A percentile compares a stretch with the other conserved stretches of the same genome.
phyloP scores from a whole-genome alignment of 2,113 vertebrate genomes.

The Alligator mississippiensis region DNA sequence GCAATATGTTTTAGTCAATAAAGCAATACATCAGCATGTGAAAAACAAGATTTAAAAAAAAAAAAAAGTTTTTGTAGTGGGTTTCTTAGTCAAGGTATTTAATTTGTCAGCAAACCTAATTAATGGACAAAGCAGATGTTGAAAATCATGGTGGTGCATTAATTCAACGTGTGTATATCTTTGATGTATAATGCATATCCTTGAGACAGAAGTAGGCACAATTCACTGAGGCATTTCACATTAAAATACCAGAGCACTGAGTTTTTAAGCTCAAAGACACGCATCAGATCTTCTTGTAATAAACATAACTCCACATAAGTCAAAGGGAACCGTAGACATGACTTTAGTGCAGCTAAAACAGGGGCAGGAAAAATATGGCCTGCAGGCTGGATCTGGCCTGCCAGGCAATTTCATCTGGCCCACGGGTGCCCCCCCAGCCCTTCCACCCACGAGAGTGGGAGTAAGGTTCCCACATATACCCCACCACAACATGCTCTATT shows the following conservation, averaged over 20 bases:
- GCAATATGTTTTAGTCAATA: constrained; percentile 49
- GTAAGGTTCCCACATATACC: no score
- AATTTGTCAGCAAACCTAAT: constrained; percentile 73
- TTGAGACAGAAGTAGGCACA: constrained; percentile 13
- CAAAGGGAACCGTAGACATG: not conserved
- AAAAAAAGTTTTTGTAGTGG: not conserved
- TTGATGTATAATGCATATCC: not conserved
- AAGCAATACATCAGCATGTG: constrained; percentile 60
- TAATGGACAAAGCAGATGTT: constrained; percentile 71
- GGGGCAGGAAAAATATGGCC: no score
- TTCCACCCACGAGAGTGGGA: no score
- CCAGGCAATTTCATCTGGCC: no score
- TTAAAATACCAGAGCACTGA: not conserved
- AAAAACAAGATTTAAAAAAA: constrained; percentile 25
- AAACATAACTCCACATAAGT: not conserved
- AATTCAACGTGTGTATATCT: constrained; percentile 66
- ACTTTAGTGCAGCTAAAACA: not conserved
- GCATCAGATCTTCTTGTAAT: not conserved
- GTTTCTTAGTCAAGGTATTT: constrained; percentile 63
- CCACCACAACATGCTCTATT: no score
- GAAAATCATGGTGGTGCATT: constrained; percentile 68
- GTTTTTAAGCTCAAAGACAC: not conserved
- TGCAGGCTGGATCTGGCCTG: no score
- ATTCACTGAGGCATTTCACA: not conserved
- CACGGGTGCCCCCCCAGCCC: no score